Evolutionary conservation across 2,113 vertebrate species (phyloP).

Genomic region (Melanotaenia duboulayi): DNA sequence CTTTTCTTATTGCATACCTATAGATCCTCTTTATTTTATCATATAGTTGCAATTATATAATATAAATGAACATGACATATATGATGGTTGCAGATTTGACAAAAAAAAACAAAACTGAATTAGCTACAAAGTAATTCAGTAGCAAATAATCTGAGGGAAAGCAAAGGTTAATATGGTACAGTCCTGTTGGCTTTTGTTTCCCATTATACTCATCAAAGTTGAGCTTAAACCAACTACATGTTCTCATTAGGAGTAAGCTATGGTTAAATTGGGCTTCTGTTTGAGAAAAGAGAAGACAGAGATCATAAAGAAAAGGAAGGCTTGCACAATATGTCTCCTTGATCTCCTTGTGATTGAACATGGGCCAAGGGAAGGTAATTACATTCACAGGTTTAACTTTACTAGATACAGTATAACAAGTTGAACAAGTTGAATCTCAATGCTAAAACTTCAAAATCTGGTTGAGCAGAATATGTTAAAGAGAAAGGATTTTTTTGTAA

Average conservation of each 20-base stretch:
- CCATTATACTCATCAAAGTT: slow-evolving; percentile 37
- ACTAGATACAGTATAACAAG: not conserved
- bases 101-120: no score
- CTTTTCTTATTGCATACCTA: not conserved
- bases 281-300: slow-evolving; percentile 22
- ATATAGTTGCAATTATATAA: no score
- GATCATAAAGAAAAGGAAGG: slow-evolving; percentile 11
- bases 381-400: not conserved
- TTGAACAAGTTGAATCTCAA: not conserved
- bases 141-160: slow-evolving; percentile 13
- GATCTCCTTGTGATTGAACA: slow-evolving; percentile 5
- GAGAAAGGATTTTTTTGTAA: not conserved
- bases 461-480: not conserved
- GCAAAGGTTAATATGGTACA: slow-evolving; percentile 21
- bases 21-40: no score
- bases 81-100: no score
- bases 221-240: slow-evolving; percentile 30
- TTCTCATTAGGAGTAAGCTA: slow-evolving; percentile 35
- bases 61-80: no score
- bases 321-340: slow-evolving; percentile 18
- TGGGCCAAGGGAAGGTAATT: not conserved
- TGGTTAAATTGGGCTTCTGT: slow-evolving; percentile 21
- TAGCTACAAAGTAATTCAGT: slow-evolving; percentile 41
- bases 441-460: not conserved
- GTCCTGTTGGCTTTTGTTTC: slow-evolving; percentile 39